phyloP scores from a whole-genome alignment of 1,140 invertebrate genomes.

The Ptiloglossa arizonensis region DNA sequence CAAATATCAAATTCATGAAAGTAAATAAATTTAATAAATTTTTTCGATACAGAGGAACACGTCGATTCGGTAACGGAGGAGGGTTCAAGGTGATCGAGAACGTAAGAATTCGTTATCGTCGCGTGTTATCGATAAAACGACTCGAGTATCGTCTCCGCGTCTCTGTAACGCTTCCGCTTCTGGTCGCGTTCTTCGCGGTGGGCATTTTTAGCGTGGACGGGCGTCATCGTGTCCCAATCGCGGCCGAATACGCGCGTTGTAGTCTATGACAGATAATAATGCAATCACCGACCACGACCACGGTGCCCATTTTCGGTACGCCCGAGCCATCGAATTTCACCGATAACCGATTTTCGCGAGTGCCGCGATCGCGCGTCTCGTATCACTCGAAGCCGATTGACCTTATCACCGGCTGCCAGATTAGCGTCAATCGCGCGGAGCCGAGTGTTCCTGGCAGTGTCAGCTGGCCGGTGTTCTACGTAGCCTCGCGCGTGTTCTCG shows the following conservation, averaged over 20 bases:
- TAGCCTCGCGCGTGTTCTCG: background rate
- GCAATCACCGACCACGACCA: background rate
- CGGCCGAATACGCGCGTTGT: background rate
- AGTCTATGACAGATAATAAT: conserved; percentile 37
- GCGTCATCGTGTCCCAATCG: background rate
- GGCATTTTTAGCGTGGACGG: background rate
- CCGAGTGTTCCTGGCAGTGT: conserved; percentile 16
- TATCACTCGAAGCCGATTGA: conserved; percentile 44
- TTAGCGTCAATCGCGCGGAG: conserved; percentile 31
- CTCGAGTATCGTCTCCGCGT: too few relatives aligned
- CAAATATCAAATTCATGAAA: too few relatives aligned
- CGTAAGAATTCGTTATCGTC: too few relatives aligned
- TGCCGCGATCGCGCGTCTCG: background rate
- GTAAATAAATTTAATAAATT: too few relatives aligned
- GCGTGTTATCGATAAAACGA: too few relatives aligned
- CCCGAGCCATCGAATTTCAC: conserved; percentile 4
- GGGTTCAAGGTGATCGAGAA: too few relatives aligned
- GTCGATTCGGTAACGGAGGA: too few relatives aligned
- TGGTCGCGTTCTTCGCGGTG: background rate
- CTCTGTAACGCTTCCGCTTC: too few relatives aligned
- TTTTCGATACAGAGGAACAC: too few relatives aligned
- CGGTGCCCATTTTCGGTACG: background rate
- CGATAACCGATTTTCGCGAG: conserved; percentile 37
- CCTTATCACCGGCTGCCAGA: conserved; percentile 46
- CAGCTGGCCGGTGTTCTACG: background rate